Percentiles rank a stretch among this genome's conserved stretches.
Conservation (phyloP, 2,888 invertebrate genomes). For the Cryptosula pallasiana region DNA sequence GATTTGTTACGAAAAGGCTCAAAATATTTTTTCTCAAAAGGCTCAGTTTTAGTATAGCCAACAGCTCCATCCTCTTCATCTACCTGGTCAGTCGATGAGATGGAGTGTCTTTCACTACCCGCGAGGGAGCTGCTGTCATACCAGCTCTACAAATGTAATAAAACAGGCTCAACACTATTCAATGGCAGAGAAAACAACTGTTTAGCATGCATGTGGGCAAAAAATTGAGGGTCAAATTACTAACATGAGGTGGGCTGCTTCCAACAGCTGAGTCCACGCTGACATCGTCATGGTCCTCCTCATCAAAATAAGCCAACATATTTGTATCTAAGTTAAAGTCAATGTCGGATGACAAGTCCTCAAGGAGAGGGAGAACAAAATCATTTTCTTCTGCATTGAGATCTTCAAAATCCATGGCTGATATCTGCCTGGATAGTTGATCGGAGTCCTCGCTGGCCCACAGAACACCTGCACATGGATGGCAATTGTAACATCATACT, state of each 20-base stretch:
- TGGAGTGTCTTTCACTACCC: constrained; percentile 4
- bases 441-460: not conserved
- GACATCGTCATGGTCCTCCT: not conserved
- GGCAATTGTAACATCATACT: no score
- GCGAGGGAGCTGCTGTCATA: not conserved
- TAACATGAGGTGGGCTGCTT: not conserved
- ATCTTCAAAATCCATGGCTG: not conserved
- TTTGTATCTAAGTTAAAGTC: constrained; percentile 9
- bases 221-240: no score
- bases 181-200: no score
- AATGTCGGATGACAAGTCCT: not conserved
- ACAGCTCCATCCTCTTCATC: not conserved
- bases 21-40: not conserved
- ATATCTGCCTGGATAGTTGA: not conserved
- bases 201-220: no score
- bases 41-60: not conserved
- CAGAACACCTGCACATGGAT: not conserved
- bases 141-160: constrained; percentile 7
- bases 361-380: not conserved
- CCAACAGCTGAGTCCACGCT: constrained; percentile 1
- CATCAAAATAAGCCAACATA: not conserved
- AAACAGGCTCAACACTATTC: no score
- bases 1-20: not conserved
- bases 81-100: not conserved
- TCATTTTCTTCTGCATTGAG: not conserved